Evolutionary conservation across 2,888 invertebrate genomes (phyloP), one percentile per base, ranked within the genome.

Genomic region (Pterostichus madidus): DNA sequence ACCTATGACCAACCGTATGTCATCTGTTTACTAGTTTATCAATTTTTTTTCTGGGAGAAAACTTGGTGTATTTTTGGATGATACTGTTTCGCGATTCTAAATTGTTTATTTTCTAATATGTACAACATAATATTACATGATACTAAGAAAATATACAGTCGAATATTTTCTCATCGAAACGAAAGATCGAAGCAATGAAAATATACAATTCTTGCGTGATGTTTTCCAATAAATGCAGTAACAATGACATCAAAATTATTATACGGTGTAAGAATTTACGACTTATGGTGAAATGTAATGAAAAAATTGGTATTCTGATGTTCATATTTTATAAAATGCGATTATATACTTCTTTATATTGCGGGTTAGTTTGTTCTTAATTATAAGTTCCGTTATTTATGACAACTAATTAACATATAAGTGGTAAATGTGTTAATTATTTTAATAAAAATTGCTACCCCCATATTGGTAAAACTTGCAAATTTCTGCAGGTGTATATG

Each of bases 381-480:
- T 80, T 49, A 68, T 31, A 32, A 71, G 53, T 71, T 68, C 59
- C 49, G 75, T 73, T 75, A 81, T 81, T 81, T 81, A 81, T 59
- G 81, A 81, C 61, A 75, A 8, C 31, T 75, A 75, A 81, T 81
- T 81, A 81, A 59, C 81, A 81, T 81, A 81, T 81, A 75, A 46
- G 49, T 56, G 56, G 79, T 39, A 64, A 79, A 79, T 64, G 79
- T 81, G 81, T 81, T 75, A 81, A 81, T 81, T 81, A 81, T 75
- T 75, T 73, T 81, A 81, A 81, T 81, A 81, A 81, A 81, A 61
- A 81, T 81, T 81, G 81, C 75, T 81, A 81, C 81, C 81, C 73
- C 59, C 75, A 81, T 81, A 75, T 80, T 35, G 32, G 77, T 77
- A 35, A 79, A 79, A 79, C 52, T 79, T 79, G 79, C 79, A 79